phyloP scores from a whole-genome alignment of 2,888 invertebrate species.

The Eugnorisma glareosa region DNA sequence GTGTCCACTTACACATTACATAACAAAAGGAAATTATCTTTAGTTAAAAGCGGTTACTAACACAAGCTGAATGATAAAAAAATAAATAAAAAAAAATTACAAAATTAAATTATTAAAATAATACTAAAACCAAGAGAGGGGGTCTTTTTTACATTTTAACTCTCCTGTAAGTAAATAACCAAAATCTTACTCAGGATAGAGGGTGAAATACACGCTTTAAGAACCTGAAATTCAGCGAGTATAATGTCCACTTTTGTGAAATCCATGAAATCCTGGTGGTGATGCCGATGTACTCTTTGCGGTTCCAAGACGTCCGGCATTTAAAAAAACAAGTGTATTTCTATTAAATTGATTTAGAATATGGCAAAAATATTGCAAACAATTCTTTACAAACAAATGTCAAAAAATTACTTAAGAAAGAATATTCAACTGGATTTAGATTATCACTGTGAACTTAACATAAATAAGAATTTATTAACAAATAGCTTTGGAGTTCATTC shows the following conservation, averaged over 20 bases:
- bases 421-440: background rate
- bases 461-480: too few species aligned
- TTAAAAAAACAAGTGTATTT: background rate
- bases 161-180: constrained; percentile 9
- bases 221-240: constrained; percentile 16
- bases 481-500: too few species aligned
- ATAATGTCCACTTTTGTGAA: constrained; percentile 11
- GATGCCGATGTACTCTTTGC: background rate
- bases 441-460: background rate
- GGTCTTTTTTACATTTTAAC: background rate
- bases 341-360: background rate
- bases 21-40: too few species aligned
- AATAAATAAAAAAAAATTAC: too few species aligned
- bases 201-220: constrained; percentile 1
- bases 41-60: background rate
- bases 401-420: too few species aligned
- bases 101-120: background rate
- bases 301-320: background rate
- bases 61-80: too few species aligned
- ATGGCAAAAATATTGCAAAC: background rate
- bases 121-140: too few species aligned
- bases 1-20: too few species aligned
- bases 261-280: constrained; percentile 22
- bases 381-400: background rate
- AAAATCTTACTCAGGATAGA: constrained; percentile 5